Conservation (phyloP, 2,888 invertebrate species). For the Phyllotreta cruciferae region DNA sequence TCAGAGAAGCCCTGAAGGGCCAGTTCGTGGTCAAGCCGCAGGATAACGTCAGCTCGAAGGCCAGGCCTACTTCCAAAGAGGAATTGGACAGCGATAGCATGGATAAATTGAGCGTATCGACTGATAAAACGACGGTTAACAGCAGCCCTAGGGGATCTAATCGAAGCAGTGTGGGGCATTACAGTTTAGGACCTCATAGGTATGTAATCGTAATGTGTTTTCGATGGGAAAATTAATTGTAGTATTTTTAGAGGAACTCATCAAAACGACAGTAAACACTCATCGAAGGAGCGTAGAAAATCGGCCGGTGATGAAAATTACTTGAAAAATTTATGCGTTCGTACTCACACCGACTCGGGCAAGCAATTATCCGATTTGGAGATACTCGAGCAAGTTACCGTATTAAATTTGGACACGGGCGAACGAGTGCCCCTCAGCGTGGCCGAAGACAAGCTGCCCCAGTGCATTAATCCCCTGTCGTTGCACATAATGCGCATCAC, state of each 20-base stretch:
- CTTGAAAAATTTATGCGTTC: constrained; percentile 73
- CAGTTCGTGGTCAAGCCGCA: constrained; percentile 68
- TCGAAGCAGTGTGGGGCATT: constrained; percentile 59
- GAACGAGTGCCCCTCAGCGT: constrained; percentile 93
- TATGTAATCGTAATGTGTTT: constrained; percentile 35
- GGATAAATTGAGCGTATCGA: constrained; percentile 26
- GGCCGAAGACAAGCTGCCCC: constrained; percentile 91
- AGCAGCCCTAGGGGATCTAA: constrained; percentile 61
- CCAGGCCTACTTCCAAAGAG: constrained; percentile 54
- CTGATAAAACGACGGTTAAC: constrained; percentile 34
- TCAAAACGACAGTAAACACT: constrained; percentile 45
- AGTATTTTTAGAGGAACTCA: constrained; percentile 49
- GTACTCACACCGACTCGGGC: constrained; percentile 86
- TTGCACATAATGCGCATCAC: constrained; percentile 93
- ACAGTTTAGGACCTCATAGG: constrained; percentile 59
- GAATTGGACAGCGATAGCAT: constrained; percentile 9
- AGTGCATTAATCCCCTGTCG: constrained; percentile 92
- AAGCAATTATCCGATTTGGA: constrained; percentile 89
- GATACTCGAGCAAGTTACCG: constrained; percentile 85
- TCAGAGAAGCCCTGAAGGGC: constrained; percentile 60
- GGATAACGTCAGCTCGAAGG: constrained; percentile 73
- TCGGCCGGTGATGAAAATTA: constrained; percentile 84
- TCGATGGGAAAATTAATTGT: background rate
- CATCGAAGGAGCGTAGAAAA: constrained; percentile 71
- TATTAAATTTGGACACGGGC: constrained; percentile 83